Evolutionary conservation across 2,888 invertebrate genomes (phyloP).

Genomic region (Autographa pulchrina): DNA sequence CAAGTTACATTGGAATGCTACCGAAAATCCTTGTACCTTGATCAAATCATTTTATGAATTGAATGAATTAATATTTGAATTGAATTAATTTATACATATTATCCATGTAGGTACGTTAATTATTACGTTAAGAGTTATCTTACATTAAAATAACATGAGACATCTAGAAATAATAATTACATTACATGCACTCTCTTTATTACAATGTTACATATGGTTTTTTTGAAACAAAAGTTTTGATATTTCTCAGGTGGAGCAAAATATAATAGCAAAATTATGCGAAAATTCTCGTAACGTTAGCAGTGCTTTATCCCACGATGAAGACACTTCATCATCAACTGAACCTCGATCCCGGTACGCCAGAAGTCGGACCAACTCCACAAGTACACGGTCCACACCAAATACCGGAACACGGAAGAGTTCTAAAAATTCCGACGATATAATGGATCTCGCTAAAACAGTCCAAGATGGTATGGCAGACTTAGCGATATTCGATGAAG

Average conservation of each 20-base stretch:
- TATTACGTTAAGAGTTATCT: too few species aligned
- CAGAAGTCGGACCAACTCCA: constrained; percentile 75
- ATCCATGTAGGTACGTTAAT: too few species aligned
- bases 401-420: constrained; percentile 73
- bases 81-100: too few species aligned
- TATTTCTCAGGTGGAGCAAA: constrained; percentile 76
- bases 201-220: not conserved
- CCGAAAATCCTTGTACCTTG: not conserved
- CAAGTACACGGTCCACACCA: constrained; percentile 74
- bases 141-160: not conserved
- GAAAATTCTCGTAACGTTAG: constrained; percentile 81
- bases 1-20: not conserved
- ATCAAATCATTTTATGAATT: too few species aligned
- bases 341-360: constrained; percentile 79
- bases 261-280: constrained; percentile 75
- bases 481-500: constrained; percentile 79
- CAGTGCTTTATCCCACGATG: constrained; percentile 81
- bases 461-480: constrained; percentile 89
- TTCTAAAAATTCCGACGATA: constrained; percentile 81
- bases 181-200: not conserved
- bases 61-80: too few species aligned
- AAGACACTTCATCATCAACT: constrained; percentile 78
- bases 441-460: constrained; percentile 87
- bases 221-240: not conserved
- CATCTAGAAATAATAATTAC: not conserved